Evolutionary conservation across 2,888 invertebrate species (phyloP).

Genomic region (Melieria crassipennis): DNA sequence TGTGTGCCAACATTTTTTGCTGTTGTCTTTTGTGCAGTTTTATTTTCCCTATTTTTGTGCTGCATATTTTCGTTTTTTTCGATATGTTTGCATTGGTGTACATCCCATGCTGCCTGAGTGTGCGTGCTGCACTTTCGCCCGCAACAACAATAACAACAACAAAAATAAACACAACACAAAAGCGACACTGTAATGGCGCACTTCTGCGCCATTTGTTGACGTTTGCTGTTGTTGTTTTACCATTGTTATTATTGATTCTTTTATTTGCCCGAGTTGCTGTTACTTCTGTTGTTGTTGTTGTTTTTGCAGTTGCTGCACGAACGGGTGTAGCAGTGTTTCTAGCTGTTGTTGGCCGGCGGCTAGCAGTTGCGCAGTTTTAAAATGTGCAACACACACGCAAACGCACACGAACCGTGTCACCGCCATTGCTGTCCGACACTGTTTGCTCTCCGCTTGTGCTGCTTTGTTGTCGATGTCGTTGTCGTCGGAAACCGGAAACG

Average conservation of each 20-base stretch:
- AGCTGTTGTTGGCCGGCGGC: too few species aligned
- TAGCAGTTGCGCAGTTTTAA: too few species aligned
- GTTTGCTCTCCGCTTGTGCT: too few species aligned
- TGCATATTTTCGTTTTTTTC: not conserved
- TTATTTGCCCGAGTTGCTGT: not conserved
- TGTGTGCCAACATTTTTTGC: not conserved
- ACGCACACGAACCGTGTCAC: too few species aligned
- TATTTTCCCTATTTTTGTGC: not conserved
- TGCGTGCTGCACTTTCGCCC: not conserved
- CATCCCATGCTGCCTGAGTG: too few species aligned
- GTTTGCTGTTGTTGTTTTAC: constrained; percentile 3
- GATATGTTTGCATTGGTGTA: not conserved
- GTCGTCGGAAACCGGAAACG: constrained; percentile 24
- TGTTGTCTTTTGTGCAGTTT: not conserved
- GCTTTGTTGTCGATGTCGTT: too few species aligned
- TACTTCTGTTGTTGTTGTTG: not conserved
- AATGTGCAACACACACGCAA: too few species aligned
- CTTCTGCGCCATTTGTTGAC: constrained; percentile 3
- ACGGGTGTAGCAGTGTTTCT: too few species aligned
- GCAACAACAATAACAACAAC: not conserved
- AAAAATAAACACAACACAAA: not conserved
- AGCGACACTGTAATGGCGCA: constrained; percentile 5
- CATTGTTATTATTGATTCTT: not conserved
- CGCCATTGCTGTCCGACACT: too few species aligned
- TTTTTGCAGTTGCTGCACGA: not conserved